Evolutionary conservation across 2,888 invertebrate species (phyloP), one percentile per base, ranked within the genome.

Genomic region (Xestia sexstrigata): DNA sequence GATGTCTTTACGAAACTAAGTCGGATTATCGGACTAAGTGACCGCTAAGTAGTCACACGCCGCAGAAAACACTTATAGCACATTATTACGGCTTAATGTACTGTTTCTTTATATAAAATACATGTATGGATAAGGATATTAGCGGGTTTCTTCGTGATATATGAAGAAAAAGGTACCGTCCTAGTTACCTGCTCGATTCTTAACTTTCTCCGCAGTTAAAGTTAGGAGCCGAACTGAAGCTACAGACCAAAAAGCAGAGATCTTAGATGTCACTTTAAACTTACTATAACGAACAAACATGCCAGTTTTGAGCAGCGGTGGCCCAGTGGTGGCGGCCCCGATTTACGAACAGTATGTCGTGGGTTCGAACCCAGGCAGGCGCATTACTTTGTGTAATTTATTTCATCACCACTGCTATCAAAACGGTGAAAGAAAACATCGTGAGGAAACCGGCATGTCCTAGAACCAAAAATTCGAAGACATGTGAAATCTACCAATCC

Each of bases 11-110:
- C 58, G 62, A 52, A 79, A 82, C 77, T 86, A 86, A 86, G 87
- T 85, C 87, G 74, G 86, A 76, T 87, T 87, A 86, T 68, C 58
- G 85, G 65, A 66, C 79, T 81, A 85, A 86, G 87, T 77, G 77
- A 55, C 77, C 72, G 52, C 76, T 87, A 85, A 85, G 85, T 79
- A 82, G 74, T 77, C 76, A 80, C 79, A 83, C 84, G 60, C 62
- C 70, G n/a, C 84, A 83, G 62, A 79, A 87, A 78, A 84, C 81
- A 77, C 87, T 84, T 87, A 87, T 74, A 78, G 72, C 77, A 85
- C 80, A 73, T 87, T 87, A 84, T 77, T 75, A 62, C 49, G 74
- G 79, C 45, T 79, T 79, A 78, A 78, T 81, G 68, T 58, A 52
- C 65, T 58, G 47, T 82, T 68, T 71, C 70, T 74, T 81, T 81